Conservation (phyloP, 2,888 invertebrate genomes). For the Cataglyphis altisquamis region DNA sequence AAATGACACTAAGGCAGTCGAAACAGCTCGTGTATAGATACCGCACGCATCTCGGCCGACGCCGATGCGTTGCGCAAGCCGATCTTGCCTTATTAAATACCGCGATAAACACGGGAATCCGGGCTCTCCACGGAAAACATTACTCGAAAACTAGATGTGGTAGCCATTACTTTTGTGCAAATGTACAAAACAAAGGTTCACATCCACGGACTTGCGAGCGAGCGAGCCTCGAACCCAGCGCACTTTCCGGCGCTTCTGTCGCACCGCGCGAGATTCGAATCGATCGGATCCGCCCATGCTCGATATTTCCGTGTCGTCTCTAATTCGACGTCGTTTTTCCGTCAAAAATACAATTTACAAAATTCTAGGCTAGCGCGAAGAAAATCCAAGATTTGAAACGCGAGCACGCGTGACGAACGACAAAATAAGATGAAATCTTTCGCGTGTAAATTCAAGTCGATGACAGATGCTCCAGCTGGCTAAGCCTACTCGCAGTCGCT, state of each 20-base stretch:
- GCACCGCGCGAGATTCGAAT: slow-evolving; percentile 21
- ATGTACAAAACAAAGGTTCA: slow-evolving; percentile 92
- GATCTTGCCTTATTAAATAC: slow-evolving; percentile 84
- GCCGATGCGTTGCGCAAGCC: slow-evolving; percentile 84
- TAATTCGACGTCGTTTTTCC: no score
- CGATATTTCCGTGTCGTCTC: background rate
- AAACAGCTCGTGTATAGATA: slow-evolving; percentile 84
- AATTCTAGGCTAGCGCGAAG: background rate
- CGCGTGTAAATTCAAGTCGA: background rate
- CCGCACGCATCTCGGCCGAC: slow-evolving; percentile 85
- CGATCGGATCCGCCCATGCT: background rate
- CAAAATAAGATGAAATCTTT: background rate
- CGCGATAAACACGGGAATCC: slow-evolving; percentile 82
- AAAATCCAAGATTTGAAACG: background rate
- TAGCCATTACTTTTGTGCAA: slow-evolving; percentile 94
- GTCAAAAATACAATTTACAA: background rate
- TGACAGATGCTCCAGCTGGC: slow-evolving; percentile 18
- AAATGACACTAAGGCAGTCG: slow-evolving; percentile 85
- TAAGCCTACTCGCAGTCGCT: slow-evolving; percentile 72
- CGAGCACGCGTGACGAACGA: background rate
- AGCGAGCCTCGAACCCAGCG: slow-evolving; percentile 84
- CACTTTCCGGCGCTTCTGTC: slow-evolving; percentile 72
- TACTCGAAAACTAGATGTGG: slow-evolving; percentile 94
- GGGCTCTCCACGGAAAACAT: slow-evolving; percentile 90
- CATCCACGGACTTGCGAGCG: slow-evolving; percentile 85